phyloP scores from a whole-genome alignment of 2,113 vertebrate species.

The Xyliphius kryptos region DNA sequence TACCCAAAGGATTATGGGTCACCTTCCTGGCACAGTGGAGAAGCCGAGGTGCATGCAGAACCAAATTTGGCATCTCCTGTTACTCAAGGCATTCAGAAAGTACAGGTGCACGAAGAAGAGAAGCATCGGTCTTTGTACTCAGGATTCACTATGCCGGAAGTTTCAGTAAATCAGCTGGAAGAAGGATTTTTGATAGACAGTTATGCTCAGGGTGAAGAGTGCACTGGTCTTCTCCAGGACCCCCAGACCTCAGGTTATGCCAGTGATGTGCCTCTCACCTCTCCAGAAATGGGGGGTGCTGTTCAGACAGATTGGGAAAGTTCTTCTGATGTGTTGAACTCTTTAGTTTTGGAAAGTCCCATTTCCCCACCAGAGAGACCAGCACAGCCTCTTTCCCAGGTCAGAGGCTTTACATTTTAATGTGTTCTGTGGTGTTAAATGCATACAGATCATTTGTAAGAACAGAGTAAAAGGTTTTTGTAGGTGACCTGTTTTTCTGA shows the following conservation, averaged over 20 bases:
- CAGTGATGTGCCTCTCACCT: constrained; percentile 66
- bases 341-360: constrained; percentile 57
- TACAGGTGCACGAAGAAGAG: constrained; percentile 44
- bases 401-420: constrained; percentile 41
- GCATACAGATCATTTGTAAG: neutral
- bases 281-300: constrained; percentile 59
- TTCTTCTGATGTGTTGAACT: constrained; percentile 65
- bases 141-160: too few relatives aligned
- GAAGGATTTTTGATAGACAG: constrained; percentile 45
- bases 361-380: constrained; percentile 47
- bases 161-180: neutral
- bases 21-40: constrained; percentile 54
- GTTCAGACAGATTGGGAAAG: constrained; percentile 63
- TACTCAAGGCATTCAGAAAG: constrained; percentile 44
- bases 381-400: constrained; percentile 52
- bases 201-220: constrained; percentile 26
- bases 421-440: neutral
- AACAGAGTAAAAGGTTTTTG: neutral
- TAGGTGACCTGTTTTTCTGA: constrained; percentile 7
- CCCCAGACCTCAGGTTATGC: constrained; percentile 61
- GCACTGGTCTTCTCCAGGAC: constrained; percentile 43
- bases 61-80: constrained; percentile 36
- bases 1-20: constrained; percentile 67
- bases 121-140: neutral
- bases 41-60: constrained; percentile 51